Evolutionary conservation across 2,113 vertebrate genomes (phyloP), one percentile per base, ranked within the genome.

Genomic region (Notarius quadriscutis): DNA sequence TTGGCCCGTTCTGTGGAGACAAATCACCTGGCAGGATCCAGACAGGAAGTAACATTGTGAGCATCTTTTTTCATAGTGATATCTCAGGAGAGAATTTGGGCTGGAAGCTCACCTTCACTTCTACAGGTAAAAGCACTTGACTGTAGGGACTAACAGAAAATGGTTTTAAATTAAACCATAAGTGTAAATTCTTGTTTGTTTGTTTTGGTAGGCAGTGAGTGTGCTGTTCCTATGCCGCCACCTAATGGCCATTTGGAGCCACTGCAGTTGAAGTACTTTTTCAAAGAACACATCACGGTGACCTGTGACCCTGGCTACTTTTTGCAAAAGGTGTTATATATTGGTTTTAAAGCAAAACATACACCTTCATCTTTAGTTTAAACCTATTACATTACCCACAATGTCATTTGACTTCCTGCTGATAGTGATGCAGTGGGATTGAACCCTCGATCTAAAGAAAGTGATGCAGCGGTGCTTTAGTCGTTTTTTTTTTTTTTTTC

Each of bases 41-140:
- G 87, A 98, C 96, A 0, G 92, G 94, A 91, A 97, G 93, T 89
- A 96, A 96, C 92, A 90, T 87, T 0, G 87, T 96, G 34, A 94
- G 92, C 86, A 93, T 99, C 62, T 30, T 92, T 15, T 99, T 99
- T 91, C 97, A 97, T 92, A 98, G 97, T 2, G 98, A 99, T 93
- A 94, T 96, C 91, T 98, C 97, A 0, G 98, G 98, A 57, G 97
- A 99, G 82, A 98, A 99, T 89, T 89, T 91, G 0, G 98, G 98
- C 90, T 99, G 98, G 98, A 97, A 92, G 83, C 81, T 99, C 71
- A 94, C 91, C 0, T 99, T 98, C 92, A 95, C 92, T 1, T 95
- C 96, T 1, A 88, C 92, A 89, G 96, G 97, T 97, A 94, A 95
- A 1, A 50, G 34, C 30, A 57, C 50, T 20, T 1, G 15, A 20